A percentile compares a stretch with the other conserved stretches of the same genome.
Evolutionary conservation across 2,113 vertebrate species (phyloP).

Genomic region (Clarias magur): DNA sequence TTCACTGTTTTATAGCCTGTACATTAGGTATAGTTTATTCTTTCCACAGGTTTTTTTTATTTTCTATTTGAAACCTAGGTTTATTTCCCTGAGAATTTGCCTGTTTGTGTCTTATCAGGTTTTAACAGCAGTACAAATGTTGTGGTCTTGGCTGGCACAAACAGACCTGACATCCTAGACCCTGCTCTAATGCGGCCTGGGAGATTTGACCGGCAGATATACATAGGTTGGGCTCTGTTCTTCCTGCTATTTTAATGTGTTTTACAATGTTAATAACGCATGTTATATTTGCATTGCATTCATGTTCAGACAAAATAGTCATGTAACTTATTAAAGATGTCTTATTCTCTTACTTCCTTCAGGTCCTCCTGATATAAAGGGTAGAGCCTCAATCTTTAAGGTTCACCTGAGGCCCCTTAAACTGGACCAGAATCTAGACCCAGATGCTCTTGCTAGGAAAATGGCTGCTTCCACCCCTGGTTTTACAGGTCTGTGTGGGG

Average conservation of each 20-base stretch:
- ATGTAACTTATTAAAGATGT: neutral
- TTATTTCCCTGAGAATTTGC: neutral
- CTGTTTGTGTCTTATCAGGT: slow-evolving; percentile 61
- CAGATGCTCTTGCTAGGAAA: slow-evolving; percentile 67
- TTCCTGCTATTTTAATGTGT: neutral
- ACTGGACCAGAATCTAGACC: slow-evolving; percentile 64
- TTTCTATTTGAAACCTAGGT: neutral
- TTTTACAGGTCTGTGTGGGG: slow-evolving; percentile 77
- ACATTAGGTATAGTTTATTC: neutral
- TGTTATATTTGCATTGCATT: neutral
- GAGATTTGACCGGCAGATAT: slow-evolving; percentile 79
- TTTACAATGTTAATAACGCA: neutral
- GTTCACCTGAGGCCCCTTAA: slow-evolving; percentile 78
- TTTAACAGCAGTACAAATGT: slow-evolving; percentile 77
- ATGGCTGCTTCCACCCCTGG: slow-evolving; percentile 74
- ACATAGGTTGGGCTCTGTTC: slow-evolving; percentile 67
- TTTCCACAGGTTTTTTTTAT: neutral
- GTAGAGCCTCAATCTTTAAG: slow-evolving; percentile 78
- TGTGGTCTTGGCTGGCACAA: slow-evolving; percentile 78
- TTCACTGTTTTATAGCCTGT: neutral
- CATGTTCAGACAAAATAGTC: neutral
- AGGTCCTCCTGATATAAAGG: slow-evolving; percentile 81
- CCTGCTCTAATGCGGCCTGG: slow-evolving; percentile 76
- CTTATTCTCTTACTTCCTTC: slow-evolving; percentile 17
- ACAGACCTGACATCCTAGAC: slow-evolving; percentile 75